A percentile compares a stretch with the other conserved stretches of the same genome.
Conservation (phyloP, 2,797 vertebrate genomes). For the Typhlichthys eigenmanni region DNA sequence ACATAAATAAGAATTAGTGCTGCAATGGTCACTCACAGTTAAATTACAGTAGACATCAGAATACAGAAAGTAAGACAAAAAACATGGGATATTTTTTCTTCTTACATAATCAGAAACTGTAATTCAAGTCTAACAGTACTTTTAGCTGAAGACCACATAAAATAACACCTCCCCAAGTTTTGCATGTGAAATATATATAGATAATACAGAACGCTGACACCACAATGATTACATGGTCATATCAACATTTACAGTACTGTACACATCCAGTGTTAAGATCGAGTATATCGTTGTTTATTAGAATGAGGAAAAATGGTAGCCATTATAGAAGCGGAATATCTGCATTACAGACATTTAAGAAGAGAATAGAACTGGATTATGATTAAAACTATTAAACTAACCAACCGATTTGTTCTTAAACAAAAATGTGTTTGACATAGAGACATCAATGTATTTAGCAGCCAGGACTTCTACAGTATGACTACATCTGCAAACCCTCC, state of each 20-base stretch:
- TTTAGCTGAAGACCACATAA: no score
- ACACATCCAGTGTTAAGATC: neutral
- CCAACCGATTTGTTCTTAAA: neutral
- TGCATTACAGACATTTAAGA: neutral
- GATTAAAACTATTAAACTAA: neutral
- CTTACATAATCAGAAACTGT: no score
- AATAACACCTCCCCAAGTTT: neutral
- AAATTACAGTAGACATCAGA: conserved; percentile 21
- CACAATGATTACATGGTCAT: conserved; percentile 1
- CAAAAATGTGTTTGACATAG: neutral
- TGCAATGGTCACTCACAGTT: conserved; percentile 25
- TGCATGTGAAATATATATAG: conserved; percentile 1
- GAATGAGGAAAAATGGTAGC: conserved; percentile 13
- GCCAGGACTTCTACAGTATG: neutral
- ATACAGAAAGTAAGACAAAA: neutral
- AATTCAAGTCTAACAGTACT: no score
- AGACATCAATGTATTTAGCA: neutral
- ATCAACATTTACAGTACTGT: neutral
- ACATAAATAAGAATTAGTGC: conserved; percentile 53
- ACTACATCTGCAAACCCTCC: neutral
- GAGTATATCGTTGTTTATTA: neutral
- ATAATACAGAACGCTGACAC: neutral
- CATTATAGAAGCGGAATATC: neutral
- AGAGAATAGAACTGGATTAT: no score
- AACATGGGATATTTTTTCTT: no score